Base-by-base conservation (phyloP, 2,888 invertebrate genomes). In the Athetis lepigone region DNA sequence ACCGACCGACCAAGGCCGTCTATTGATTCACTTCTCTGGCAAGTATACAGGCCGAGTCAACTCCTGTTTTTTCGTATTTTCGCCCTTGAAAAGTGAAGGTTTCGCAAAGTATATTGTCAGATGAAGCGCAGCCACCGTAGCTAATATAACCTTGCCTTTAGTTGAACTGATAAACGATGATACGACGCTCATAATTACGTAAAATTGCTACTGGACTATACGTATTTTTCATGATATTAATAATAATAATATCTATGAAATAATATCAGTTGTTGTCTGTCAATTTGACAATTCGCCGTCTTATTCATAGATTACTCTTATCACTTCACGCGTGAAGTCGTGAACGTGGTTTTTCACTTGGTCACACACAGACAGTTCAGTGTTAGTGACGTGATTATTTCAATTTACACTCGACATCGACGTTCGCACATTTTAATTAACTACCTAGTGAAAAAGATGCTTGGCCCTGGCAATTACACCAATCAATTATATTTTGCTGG, bases 61-160 rank as follows among this genome's bases (percentile, higher is more conserved):
- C 49, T 82, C 67, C 27, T 75, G 57, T 77, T 85, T 88, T 64
- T 75, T 79, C 37, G 79, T 80, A 57, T 63, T 83, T 33, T 89
- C 86, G 77, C 82, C 81, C 84, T 91, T 93, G 80, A 95, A 94
- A 87, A 91, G 88, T 61, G 93, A 92, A 71, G 95, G 94, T 84
- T 92, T 94, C 0, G 91, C 91, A 23, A 92, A 83, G 75, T 91
- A 94, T 71, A 94, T 90, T 9, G 91, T 90, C 11, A 92, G 61
- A 74, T 95, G 95, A 43, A 95, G 83, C 13, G 88, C 87, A 21
- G 85, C 90, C 2, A 94, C 91, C 5, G 95, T 95, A 1, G 87
- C 93, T 5, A 95, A 76, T 55, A 95, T 88, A 65, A 90, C 89
- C 84, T 90, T 93, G 75, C 92, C 92, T 82, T 88, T 94, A 18